Conservation (phyloP, 2,113 vertebrate genomes). For the Dermatemys mawii region DNA sequence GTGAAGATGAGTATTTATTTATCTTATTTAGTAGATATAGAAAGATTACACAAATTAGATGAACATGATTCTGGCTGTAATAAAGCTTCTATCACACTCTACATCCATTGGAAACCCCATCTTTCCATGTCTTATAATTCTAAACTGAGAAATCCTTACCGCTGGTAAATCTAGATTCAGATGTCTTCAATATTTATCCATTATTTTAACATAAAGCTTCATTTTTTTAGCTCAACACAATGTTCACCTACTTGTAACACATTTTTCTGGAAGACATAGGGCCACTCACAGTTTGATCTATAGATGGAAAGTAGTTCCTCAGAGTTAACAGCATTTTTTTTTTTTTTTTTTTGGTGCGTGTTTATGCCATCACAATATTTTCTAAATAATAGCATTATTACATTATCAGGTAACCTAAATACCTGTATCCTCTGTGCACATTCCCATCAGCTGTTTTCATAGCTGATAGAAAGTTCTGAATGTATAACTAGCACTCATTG, state of each 20-base stretch:
- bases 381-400: fast-evolving
- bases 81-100: not conserved
- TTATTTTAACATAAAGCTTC: not conserved
- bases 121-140: constrained; percentile 21
- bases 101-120: constrained; percentile 11
- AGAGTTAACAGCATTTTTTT: not conserved
- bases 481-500: not conserved
- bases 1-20: not conserved
- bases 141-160: not conserved
- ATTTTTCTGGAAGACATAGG: not conserved
- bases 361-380: not conserved
- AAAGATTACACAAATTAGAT: not conserved
- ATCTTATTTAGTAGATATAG: too few relatives aligned
- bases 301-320: not conserved
- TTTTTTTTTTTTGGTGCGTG: not conserved
- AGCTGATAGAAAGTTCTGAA: not conserved
- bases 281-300: not conserved
- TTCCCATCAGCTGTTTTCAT: not conserved
- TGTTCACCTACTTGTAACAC: not conserved
- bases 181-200: constrained; percentile 35
- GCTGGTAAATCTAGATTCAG: not conserved
- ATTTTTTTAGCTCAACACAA: not conserved
- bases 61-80: not conserved
- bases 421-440: fast-evolving
- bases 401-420: not conserved